phyloP scores from a whole-genome alignment of 2,113 vertebrate species.

The Sinocyclocheilus anophthalmus region DNA sequence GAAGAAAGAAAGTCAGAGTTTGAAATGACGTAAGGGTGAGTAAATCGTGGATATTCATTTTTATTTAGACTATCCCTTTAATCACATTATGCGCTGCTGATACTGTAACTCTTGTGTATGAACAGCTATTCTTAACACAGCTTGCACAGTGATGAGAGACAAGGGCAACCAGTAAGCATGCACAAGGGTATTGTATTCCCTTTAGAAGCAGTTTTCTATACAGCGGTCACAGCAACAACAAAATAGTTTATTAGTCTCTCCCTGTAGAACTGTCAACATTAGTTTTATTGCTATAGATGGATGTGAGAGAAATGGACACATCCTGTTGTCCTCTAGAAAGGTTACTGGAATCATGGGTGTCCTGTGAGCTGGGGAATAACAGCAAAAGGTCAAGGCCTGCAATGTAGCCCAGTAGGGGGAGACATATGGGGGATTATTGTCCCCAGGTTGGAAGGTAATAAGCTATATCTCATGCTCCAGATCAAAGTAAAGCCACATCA shows the following conservation, averaged over 20 bases:
- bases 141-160: constrained; percentile 25
- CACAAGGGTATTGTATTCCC: constrained; percentile 57
- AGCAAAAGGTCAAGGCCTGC: constrained; percentile 57
- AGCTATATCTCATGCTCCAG: constrained; percentile 9
- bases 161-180: neutral
- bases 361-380: constrained; percentile 51
- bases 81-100: neutral
- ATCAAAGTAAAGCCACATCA: constrained; percentile 44
- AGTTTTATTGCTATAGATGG: constrained; percentile 56
- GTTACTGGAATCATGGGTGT: constrained; percentile 59
- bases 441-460: constrained; percentile 34
- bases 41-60: neutral
- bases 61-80: neutral
- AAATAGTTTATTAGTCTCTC: constrained; percentile 69
- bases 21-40: constrained; percentile 1
- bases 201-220: constrained; percentile 64
- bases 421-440: constrained; percentile 46
- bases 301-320: constrained; percentile 55
- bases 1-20: neutral
- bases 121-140: neutral
- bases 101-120: neutral
- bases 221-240: constrained; percentile 60
- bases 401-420: constrained; percentile 41
- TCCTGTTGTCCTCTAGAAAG: constrained; percentile 45
- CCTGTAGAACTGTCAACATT: constrained; percentile 64